Evolutionary conservation across 2,797 vertebrate species (phyloP).

Genomic region (Phoebastria nigripes): DNA sequence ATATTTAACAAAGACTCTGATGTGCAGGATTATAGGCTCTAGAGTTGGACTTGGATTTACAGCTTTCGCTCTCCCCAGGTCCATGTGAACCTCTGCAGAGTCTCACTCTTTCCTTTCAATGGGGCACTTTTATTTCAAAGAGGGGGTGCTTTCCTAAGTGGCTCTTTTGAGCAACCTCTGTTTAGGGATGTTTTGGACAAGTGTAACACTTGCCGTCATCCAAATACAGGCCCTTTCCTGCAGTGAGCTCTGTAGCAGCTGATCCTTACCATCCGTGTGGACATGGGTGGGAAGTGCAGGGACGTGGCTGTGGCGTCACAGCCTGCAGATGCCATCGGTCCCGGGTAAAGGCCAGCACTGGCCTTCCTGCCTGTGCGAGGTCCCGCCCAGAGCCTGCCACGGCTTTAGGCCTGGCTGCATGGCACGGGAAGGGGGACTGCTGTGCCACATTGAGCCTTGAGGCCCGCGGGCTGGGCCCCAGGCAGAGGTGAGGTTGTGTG

Average conservation of each 20-base stretch:
- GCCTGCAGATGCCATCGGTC: rapidly evolving
- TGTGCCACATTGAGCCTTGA: not conserved
- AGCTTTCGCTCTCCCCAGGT: not conserved
- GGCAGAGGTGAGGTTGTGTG: not conserved
- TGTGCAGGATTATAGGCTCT: not conserved
- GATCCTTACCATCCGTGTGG: not conserved
- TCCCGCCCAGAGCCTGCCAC: not conserved
- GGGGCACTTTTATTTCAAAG: not conserved
- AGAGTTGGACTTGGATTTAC: not conserved
- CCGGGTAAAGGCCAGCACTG: not conserved
- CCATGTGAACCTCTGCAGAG: rapidly evolving
- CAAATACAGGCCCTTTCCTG: not conserved
- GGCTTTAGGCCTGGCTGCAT: too few relatives aligned
- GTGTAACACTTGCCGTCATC: not conserved
- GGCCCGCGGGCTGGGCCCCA: too few relatives aligned
- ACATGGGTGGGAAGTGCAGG: not conserved
- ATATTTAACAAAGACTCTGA: not conserved
- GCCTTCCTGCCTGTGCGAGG: not conserved
- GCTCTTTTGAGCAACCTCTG: not conserved
- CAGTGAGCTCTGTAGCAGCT: not conserved
- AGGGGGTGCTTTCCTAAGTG: not conserved
- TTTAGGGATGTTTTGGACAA: not conserved
- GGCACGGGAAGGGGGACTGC: not conserved
- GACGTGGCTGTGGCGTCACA: rapidly evolving
- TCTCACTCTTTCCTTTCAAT: not conserved